A percentile compares a stretch with the other conserved stretches of the same genome.
phyloP scores from a whole-genome alignment of 1,140 invertebrate genomes.

The Sycophila sp. region DNA sequence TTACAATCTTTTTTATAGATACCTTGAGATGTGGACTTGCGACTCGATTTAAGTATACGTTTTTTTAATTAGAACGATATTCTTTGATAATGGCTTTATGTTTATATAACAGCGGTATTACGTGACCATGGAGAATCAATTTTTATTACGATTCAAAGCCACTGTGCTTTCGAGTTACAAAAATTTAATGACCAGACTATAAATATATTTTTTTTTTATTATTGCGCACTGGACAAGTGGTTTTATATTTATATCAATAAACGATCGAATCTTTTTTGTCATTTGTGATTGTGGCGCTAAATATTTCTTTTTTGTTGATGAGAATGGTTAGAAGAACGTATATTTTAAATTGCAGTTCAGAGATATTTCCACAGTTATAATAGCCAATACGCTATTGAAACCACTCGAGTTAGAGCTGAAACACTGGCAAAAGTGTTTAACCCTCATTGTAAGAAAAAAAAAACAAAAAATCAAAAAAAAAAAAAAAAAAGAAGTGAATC shows the following conservation, averaged over 20 bases:
- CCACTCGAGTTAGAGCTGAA: slow-evolving; percentile 40
- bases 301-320: slow-evolving; percentile 1
- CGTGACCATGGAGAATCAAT: background rate
- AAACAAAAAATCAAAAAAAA: slow-evolving; percentile 8
- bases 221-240: slow-evolving; percentile 8
- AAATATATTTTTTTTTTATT: slow-evolving; percentile 20
- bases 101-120: slow-evolving; percentile 9
- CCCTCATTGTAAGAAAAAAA: slow-evolving; percentile 36
- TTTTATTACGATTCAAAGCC: slow-evolving; percentile 25
- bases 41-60: slow-evolving; percentile 34
- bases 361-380: slow-evolving; percentile 24
- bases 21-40: slow-evolving; percentile 26
- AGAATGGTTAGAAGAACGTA: slow-evolving; percentile 32
- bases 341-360: slow-evolving; percentile 30
- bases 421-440: slow-evolving; percentile 42
- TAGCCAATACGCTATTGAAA: slow-evolving; percentile 28
- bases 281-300: background rate
- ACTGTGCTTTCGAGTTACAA: slow-evolving; percentile 18
- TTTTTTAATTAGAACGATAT: slow-evolving; percentile 25
- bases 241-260: slow-evolving; percentile 19
- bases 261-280: background rate
- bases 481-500: slow-evolving; percentile 24
- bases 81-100: slow-evolving; percentile 19
- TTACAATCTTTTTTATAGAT: slow-evolving; percentile 19
- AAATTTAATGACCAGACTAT: slow-evolving; percentile 22